Evolutionary conservation across 2,113 vertebrate species (phyloP), one percentile per base, ranked within the genome.

Genomic region (Prietella phreatophila): DNA sequence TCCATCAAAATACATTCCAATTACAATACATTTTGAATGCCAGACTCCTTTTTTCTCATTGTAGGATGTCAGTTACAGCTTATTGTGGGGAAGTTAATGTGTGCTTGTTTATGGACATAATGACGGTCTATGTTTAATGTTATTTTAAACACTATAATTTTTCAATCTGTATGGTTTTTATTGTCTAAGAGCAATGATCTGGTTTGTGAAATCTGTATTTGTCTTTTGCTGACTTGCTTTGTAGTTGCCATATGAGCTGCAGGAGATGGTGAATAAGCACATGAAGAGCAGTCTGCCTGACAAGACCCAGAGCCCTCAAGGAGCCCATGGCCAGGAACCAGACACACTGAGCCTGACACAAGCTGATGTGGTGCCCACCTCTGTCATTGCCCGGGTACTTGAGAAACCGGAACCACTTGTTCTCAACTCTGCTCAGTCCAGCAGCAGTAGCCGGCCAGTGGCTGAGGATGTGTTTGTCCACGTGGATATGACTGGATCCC

Each of bases 401-500:
- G 98, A 99, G 94, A 99, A 99, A 89, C 98, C 98, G 0, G 98
- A 99, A 93, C 99, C 98, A 0, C 94, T 99, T 39, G 91, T 99
- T 85, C 96, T 99, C 39, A 99, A 98, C 91, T 99, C 98, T 0
- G 97, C 95, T 78, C 98, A 97, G 91, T 98, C 98, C 55, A 96
- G 97, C 95, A 97, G 97, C 95, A 97, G 95, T 1, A 95, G 95
- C 25, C 96, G 94, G 25, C 96, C 97, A 0, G 93, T 97, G 36
- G 97, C 98, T 0, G 97, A 99, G 91, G 98, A 99, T 71, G 97
- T 99, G 55, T 99, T 99, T 67, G 98, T 99, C 71, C 98, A 98
- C 0, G 98, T 99, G 90, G 98, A 99, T 93, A 99, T 99, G 98
- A 99, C 97, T 0, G 96, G 95, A 83, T 86, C 79, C 2, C 86